These are phyloP conservation scores for Diachrysia chrysitis DNA, from an alignment of 2,888 invertebrate genomes.

Conservation along the genomic window DNA sequence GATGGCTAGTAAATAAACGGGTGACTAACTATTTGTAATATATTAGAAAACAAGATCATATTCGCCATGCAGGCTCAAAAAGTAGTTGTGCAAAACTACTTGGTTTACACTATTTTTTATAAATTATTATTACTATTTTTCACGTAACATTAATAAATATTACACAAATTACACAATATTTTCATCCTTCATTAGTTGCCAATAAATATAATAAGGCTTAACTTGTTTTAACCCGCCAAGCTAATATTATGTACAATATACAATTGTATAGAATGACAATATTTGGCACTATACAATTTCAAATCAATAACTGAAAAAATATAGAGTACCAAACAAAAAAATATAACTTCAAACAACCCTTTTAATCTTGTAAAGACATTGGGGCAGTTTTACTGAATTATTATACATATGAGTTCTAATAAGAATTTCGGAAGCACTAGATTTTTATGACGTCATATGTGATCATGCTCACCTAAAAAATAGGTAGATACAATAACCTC, in stretches of 20 bases:
- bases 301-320: constrained; percentile 19
- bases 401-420: constrained; percentile 21
- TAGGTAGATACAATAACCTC: background rate
- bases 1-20: background rate
- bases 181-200: background rate
- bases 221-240: constrained; percentile 11
- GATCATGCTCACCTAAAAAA: constrained; percentile 8
- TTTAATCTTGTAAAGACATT: constrained; percentile 13
- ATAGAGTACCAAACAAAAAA: constrained; percentile 12
- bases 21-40: background rate
- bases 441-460: constrained; percentile 44
- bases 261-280: constrained; percentile 56
- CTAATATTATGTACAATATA: constrained; percentile 34
- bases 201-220: constrained; percentile 18
- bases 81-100: background rate
- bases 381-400: constrained; percentile 18
- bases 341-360: constrained; percentile 10
- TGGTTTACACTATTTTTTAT: background rate
- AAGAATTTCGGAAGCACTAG: constrained; percentile 60
- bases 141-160: background rate
- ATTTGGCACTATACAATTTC: constrained; percentile 71
- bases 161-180: background rate
- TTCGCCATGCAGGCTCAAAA: background rate
- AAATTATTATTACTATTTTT: background rate
- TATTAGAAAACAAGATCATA: background rate